These are phyloP conservation scores for Helleia helle DNA, from an alignment of 2,888 invertebrate genomes.

Conservation along the genomic window DNA sequence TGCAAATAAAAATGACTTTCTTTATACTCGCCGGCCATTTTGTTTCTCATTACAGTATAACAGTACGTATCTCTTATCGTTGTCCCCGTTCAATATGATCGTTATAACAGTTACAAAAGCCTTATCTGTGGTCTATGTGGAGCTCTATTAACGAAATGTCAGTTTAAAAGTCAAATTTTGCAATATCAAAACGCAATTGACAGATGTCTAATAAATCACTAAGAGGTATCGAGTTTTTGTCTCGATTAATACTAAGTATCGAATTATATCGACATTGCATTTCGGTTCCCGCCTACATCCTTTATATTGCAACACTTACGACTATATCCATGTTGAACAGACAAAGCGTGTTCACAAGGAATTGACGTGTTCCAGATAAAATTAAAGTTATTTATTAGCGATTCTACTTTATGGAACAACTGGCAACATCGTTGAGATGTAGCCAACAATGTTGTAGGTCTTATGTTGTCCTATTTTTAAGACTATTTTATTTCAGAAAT, in stretches of 20 bases:
- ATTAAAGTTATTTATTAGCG: conserved; percentile 14
- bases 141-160: background rate
- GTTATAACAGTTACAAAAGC: too few relatives aligned
- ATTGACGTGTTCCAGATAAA: conserved; percentile 17
- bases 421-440: too few relatives aligned
- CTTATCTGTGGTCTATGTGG: background rate
- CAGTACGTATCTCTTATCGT: too few relatives aligned
- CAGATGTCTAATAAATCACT: background rate
- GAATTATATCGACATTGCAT: background rate
- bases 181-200: background rate
- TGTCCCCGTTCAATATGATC: too few relatives aligned
- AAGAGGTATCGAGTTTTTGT: background rate
- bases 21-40: too few relatives aligned
- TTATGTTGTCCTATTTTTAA: background rate
- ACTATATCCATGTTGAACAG: conserved; percentile 8
- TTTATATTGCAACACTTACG: conserved; percentile 9
- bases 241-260: conserved; percentile 5
- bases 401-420: conserved; percentile 2
- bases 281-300: conserved; percentile 5
- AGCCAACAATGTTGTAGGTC: background rate
- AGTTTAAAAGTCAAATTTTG: background rate
- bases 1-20: too few relatives aligned
- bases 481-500: background rate
- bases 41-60: too few relatives aligned
- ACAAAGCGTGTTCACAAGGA: conserved; percentile 12